phyloP scores from a whole-genome alignment of 2,113 vertebrate genomes.

The Sarotherodon lohbergeri region DNA sequence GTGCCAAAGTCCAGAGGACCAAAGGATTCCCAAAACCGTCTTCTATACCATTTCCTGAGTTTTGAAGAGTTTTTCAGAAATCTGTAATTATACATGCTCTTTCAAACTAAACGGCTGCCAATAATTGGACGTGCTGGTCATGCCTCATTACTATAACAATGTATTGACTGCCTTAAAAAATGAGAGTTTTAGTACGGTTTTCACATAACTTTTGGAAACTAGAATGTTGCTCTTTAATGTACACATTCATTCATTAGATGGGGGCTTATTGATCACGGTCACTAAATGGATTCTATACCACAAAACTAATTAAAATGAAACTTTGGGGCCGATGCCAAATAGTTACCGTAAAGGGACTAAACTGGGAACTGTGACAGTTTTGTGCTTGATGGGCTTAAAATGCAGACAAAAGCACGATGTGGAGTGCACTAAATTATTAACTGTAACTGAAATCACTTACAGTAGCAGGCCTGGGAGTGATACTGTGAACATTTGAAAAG shows the following conservation, averaged over 20 bases:
- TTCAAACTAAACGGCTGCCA: neutral
- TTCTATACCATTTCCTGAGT: neutral
- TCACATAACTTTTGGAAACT: neutral
- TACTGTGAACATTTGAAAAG: neutral
- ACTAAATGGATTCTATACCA: neutral
- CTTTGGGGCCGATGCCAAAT: neutral
- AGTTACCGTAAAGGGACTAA: neutral
- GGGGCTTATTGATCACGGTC: neutral
- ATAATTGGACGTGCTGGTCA: neutral
- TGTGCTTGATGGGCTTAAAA: neutral
- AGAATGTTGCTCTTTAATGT: neutral
- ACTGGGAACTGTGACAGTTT: neutral
- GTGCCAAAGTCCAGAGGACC: neutral
- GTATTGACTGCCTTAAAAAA: neutral
- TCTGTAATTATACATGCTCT: neutral
- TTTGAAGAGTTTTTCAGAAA: neutral
- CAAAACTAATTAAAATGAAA: conserved; percentile 22
- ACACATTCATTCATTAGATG: neutral
- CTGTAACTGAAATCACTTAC: neutral
- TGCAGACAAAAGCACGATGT: neutral
- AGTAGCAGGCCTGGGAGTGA: neutral
- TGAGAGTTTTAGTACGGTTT: neutral
- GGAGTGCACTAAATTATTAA: neutral
- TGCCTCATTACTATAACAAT: neutral
- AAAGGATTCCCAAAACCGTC: neutral